Percentiles rank a stretch among this genome's conserved stretches.
Conservation (phyloP, 2,113 vertebrate genomes). For the Gavialis gangeticus region DNA sequence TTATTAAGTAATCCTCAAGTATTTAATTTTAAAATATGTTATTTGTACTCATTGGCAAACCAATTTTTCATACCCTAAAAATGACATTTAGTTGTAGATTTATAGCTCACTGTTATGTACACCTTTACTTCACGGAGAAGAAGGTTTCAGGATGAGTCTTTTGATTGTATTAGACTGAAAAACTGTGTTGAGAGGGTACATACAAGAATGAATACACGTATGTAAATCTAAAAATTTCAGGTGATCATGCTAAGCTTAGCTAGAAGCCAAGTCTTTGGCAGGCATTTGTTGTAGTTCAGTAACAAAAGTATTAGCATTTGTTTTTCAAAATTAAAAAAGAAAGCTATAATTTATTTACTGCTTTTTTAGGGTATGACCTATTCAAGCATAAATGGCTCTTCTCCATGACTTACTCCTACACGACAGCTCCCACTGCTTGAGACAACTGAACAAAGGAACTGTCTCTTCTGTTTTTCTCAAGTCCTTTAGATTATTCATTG, state of each 20-base stretch:
- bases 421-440: slow-evolving; percentile 33
- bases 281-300: not conserved
- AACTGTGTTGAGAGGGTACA: not conserved
- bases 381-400: slow-evolving; percentile 41
- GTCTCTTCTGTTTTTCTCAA: slow-evolving; percentile 20
- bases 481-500: slow-evolving; percentile 24
- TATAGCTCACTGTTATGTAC: not conserved
- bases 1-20: not conserved
- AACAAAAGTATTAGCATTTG: not conserved
- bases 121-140: not conserved
- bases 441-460: slow-evolving; percentile 52
- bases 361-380: slow-evolving; percentile 23
- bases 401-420: not conserved
- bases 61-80: not conserved
- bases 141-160: slow-evolving; percentile 12
- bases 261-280: not conserved
- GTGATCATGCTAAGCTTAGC: not conserved
- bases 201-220: not conserved
- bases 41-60: not conserved
- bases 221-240: not conserved
- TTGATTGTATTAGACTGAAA: not conserved
- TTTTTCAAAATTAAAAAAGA: not conserved
- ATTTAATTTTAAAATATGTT: not conserved
- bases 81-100: not conserved
- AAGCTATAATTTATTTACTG: slow-evolving; percentile 10